Conservation (phyloP, 2,888 invertebrate genomes). For the Helleia helle region DNA sequence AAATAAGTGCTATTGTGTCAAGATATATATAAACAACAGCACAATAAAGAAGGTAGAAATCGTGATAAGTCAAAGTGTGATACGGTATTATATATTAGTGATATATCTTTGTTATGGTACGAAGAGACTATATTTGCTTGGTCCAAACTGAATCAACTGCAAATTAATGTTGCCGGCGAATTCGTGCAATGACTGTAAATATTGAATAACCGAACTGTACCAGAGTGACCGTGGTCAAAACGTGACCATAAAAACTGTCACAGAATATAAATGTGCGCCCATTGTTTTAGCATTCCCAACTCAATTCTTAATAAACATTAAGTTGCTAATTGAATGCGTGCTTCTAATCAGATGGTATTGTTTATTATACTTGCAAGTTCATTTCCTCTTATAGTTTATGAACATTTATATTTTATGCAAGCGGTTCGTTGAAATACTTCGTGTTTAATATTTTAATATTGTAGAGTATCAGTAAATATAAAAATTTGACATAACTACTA, state of each 20-base stretch:
- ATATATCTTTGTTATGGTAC: background rate
- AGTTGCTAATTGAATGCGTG: conserved; percentile 13
- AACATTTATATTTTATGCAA: background rate
- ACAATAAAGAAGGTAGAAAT: background rate
- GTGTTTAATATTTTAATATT: too few species aligned
- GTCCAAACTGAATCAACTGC: conserved; percentile 12
- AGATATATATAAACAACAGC: conserved; percentile 1
- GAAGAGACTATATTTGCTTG: background rate
- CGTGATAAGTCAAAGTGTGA: background rate
- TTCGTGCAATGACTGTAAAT: conserved; percentile 39
- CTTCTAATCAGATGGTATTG: conserved; percentile 22
- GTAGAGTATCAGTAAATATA: too few species aligned
- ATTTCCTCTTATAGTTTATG: conserved; percentile 19
- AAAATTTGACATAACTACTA: too few species aligned
- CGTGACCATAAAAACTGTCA: conserved; percentile 39
- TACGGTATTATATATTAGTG: background rate
- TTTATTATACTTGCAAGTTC: conserved; percentile 20
- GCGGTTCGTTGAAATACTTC: conserved; percentile 1
- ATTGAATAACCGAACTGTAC: conserved; percentile 33
- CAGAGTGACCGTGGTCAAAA: conserved; percentile 29
- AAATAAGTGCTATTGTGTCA: conserved; percentile 15
- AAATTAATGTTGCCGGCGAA: conserved; percentile 23
- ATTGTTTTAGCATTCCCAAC: conserved; percentile 19
- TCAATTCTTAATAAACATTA: conserved; percentile 14
- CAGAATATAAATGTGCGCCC: conserved; percentile 33